A percentile compares a stretch with the other conserved stretches of the same genome.
These are phyloP conservation scores for Callosobruchus maculatus DNA, from an alignment of 2,888 invertebrate genomes.

Conservation along the genomic window DNA sequence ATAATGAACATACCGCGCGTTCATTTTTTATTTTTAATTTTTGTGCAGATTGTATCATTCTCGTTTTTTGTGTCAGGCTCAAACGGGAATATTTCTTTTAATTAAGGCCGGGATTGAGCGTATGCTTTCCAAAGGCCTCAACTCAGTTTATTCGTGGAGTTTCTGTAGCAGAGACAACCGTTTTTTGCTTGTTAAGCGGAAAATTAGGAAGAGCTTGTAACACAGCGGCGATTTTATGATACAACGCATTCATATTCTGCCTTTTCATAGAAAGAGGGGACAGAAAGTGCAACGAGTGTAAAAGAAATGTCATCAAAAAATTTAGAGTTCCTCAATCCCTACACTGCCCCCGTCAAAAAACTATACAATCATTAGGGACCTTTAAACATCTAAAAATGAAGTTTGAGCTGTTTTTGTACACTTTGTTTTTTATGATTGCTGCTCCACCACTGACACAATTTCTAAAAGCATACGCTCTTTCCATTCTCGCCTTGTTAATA, in stretches of 20 bases:
- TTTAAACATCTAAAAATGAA: too few relatives aligned
- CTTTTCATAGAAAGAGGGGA: too few relatives aligned
- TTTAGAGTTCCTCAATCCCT: too few relatives aligned
- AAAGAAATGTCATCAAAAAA: too few relatives aligned
- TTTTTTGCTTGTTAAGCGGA: not conserved
- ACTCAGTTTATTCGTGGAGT: not conserved
- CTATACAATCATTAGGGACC: too few relatives aligned
- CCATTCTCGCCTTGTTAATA: too few relatives aligned
- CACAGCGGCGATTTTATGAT: not conserved
- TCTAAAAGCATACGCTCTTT: too few relatives aligned
- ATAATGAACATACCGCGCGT: not conserved
- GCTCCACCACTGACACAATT: too few relatives aligned
- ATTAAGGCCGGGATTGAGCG: not conserved
- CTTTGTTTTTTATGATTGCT: too few relatives aligned
- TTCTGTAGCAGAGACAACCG: not conserved
- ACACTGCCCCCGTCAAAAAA: too few relatives aligned
- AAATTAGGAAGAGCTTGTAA: not conserved
- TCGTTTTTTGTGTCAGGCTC: not conserved
- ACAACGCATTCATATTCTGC: not conserved
- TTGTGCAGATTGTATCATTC: not conserved
- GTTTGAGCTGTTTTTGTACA: too few relatives aligned
- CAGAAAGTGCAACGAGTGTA: too few relatives aligned
- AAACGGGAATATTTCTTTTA: not conserved
- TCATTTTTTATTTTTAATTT: not conserved
- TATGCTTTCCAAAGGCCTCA: not conserved